These are phyloP conservation scores for Blastobasis adustella DNA, from an alignment of 2,888 invertebrate species.

Conservation along the genomic window DNA sequence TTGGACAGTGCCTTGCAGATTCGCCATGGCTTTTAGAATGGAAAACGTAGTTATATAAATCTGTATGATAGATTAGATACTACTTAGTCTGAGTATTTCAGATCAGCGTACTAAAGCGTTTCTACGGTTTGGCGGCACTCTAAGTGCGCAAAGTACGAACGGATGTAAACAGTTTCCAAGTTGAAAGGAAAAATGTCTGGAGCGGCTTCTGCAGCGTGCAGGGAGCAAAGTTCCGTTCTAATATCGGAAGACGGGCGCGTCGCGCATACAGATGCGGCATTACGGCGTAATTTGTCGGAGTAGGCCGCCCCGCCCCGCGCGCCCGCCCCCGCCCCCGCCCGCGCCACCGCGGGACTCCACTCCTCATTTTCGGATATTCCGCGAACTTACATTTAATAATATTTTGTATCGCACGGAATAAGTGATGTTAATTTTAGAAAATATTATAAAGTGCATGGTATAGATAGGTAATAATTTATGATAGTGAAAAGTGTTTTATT, in stretches of 20 bases:
- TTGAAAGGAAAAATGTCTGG: conserved; percentile 8
- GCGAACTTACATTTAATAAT: conserved; percentile 6
- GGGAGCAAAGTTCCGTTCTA: conserved; percentile 29
- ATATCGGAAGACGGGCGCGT: conserved; percentile 36
- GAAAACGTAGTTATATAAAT: too few relatives aligned
- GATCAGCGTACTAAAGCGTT: too few relatives aligned
- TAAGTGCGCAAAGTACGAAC: background rate
- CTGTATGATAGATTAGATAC: too few relatives aligned
- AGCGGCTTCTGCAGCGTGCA: conserved; percentile 8
- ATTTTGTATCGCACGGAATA: background rate
- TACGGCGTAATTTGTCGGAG: conserved; percentile 40
- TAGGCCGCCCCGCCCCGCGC: conserved; percentile 14
- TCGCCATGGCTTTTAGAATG: too few relatives aligned
- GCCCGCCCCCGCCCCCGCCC: conserved; percentile 1
- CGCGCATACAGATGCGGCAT: conserved; percentile 45
- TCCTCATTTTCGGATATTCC: conserved; percentile 3
- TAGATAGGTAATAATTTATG: too few relatives aligned
- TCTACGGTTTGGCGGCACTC: too few relatives aligned
- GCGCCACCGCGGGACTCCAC: conserved; percentile 1
- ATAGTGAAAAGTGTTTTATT: too few relatives aligned
- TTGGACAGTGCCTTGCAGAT: too few relatives aligned
- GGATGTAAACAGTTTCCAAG: conserved; percentile 11
- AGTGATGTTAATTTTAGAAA: too few relatives aligned
- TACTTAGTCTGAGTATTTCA: too few relatives aligned
- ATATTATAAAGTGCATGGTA: too few relatives aligned